Evolutionary conservation across 2,797 vertebrate species (phyloP).

Genomic region (Chloroceryle amazona): DNA sequence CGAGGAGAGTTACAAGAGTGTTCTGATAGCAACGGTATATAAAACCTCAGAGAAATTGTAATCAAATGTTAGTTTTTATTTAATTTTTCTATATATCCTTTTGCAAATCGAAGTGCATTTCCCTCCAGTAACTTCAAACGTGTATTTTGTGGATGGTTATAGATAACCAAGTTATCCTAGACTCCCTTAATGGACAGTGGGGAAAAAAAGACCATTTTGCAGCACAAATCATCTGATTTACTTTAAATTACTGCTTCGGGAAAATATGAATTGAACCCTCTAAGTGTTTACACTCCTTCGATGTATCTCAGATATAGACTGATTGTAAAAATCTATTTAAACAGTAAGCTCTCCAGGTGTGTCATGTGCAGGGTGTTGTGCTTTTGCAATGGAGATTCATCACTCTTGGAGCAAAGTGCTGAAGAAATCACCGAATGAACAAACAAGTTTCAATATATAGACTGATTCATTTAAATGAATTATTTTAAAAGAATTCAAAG

Average conservation of each 20-base stretch:
- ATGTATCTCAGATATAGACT: neutral
- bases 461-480: neutral
- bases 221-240: neutral
- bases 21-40: neutral
- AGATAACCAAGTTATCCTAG: neutral
- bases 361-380: fast-evolving
- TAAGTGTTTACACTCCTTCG: neutral
- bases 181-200: neutral
- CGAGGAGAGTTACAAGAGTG: neutral
- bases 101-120: neutral
- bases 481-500: neutral
- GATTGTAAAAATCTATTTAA: neutral
- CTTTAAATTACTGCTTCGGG: neutral
- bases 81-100: neutral
- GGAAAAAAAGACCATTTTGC: neutral
- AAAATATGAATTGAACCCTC: neutral
- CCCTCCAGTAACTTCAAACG: neutral
- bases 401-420: fast-evolving
- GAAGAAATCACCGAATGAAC: neutral
- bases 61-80: neutral
- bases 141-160: neutral
- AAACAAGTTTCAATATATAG: neutral
- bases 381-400: neutral
- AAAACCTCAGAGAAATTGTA: neutral
- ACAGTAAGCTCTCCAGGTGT: neutral